A percentile compares a stretch with the other conserved stretches of the same genome.
Evolutionary conservation across 1,140 invertebrate species (phyloP).

Genomic region (Drosophila jambulina): DNA sequence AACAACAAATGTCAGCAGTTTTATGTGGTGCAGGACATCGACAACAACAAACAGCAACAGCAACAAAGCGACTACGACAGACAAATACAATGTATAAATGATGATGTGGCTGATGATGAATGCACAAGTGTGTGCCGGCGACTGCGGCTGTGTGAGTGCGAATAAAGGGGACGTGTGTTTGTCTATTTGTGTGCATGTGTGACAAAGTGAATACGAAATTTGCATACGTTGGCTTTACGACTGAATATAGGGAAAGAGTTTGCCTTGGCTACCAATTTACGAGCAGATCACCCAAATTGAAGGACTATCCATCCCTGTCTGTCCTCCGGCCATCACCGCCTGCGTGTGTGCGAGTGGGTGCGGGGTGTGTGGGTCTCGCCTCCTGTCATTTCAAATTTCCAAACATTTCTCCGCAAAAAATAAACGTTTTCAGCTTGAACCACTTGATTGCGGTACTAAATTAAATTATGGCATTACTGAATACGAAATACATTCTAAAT

Average conservation of each 20-base stretch:
- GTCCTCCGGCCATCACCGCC: background rate
- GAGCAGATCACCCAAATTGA: conserved; percentile 70
- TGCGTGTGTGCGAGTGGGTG: background rate
- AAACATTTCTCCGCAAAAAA: conserved; percentile 55
- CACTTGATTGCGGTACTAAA: conserved; percentile 80
- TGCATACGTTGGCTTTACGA: conserved; percentile 81
- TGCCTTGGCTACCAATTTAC: conserved; percentile 57
- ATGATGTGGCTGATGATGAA: conserved; percentile 80
- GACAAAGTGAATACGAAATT: conserved; percentile 80
- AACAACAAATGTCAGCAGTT: conserved; percentile 81
- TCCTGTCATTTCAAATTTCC: conserved; percentile 59
- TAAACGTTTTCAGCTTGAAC: conserved; percentile 60
- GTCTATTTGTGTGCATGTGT: conserved; percentile 52
- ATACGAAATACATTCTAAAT: conserved; percentile 54
- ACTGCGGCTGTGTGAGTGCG: conserved; percentile 20
- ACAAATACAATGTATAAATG: conserved; percentile 82
- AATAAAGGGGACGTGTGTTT: conserved; percentile 50
- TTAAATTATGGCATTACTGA: conserved; percentile 75
- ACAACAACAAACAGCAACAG: conserved; percentile 32
- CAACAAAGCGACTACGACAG: conserved; percentile 32
- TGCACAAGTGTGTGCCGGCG: conserved; percentile 55
- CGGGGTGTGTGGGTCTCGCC: conserved; percentile 30
- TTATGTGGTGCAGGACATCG: conserved; percentile 65
- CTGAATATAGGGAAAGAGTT: conserved; percentile 56
- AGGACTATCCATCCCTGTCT: conserved; percentile 43